Conservation (phyloP, 2,113 vertebrate genomes). For the Caracal caracal region DNA sequence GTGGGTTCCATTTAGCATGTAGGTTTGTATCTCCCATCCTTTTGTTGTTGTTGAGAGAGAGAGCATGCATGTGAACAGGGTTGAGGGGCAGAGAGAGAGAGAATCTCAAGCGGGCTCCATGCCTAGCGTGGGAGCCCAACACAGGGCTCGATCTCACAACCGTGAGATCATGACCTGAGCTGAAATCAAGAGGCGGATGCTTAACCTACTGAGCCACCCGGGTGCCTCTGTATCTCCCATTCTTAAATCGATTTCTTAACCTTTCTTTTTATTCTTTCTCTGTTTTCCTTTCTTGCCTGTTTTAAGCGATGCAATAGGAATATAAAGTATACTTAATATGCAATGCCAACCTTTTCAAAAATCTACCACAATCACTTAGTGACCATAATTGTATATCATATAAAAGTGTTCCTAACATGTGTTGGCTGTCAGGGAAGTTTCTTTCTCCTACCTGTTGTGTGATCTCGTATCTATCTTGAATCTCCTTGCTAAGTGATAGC, state of each 20-base stretch:
- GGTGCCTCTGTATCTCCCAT: not conserved
- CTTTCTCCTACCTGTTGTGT: constrained; percentile 78
- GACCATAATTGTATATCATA: constrained; percentile 41
- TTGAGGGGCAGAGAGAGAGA: too few relatives aligned
- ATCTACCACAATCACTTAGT: not conserved
- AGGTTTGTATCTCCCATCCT: constrained; percentile 39
- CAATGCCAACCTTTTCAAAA: constrained; percentile 53
- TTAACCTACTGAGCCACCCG: too few relatives aligned
- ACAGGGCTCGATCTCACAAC: too few relatives aligned
- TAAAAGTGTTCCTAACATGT: constrained; percentile 56
- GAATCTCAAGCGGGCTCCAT: too few relatives aligned
- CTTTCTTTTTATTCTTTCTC: constrained; percentile 47
- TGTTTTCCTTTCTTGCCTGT: constrained; percentile 46
- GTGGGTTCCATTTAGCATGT: constrained; percentile 41
- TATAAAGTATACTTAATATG: constrained; percentile 38
- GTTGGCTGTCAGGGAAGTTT: constrained; percentile 57
- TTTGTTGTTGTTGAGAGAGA: not conserved
- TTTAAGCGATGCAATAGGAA: constrained; percentile 51
- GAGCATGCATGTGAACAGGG: too few relatives aligned
- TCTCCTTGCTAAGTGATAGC: constrained; percentile 83
- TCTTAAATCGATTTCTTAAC: constrained; percentile 14
- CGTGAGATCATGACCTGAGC: too few relatives aligned
- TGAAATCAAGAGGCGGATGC: too few relatives aligned
- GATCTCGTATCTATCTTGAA: constrained; percentile 78
- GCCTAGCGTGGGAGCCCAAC: too few relatives aligned